Conservation (phyloP, 1,140 invertebrate genomes). For the Drosophila insularis region DNA sequence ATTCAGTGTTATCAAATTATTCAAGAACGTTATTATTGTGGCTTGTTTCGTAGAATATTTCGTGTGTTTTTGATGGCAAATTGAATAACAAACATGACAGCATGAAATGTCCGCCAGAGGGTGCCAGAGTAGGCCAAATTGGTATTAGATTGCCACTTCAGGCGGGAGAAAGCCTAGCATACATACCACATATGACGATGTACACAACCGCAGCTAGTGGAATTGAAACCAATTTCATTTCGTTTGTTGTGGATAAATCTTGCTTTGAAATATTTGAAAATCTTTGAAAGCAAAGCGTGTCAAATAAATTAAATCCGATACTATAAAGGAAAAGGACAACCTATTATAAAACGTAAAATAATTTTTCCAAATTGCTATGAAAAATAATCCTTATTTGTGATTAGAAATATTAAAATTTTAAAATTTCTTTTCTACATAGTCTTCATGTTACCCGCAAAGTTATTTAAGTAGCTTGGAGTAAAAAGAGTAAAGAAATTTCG, state of each 20-base stretch:
- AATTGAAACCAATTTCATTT: conserved; percentile 47
- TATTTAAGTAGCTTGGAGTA: not conserved
- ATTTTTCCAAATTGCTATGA: too few species aligned
- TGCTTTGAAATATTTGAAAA: conserved; percentile 39
- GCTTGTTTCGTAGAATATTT: conserved; percentile 61
- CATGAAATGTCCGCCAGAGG: conserved; percentile 29
- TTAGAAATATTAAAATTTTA: not conserved
- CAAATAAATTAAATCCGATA: too few species aligned
- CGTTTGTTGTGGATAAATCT: conserved; percentile 38
- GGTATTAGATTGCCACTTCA: conserved; percentile 71
- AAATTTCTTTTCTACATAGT: not conserved
- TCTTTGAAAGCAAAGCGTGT: conserved; percentile 1
- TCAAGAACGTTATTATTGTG: conserved; percentile 71
- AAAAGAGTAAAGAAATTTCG: not conserved
- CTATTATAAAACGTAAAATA: too few species aligned
- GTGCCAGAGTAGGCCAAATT: conserved; percentile 49
- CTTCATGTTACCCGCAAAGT: not conserved
- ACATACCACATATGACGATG: not conserved
- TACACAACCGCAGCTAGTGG: conserved; percentile 27
- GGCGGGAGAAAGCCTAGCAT: conserved; percentile 30
- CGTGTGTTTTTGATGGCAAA: conserved; percentile 68
- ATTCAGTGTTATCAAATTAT: conserved; percentile 69
- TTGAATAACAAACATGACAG: conserved; percentile 66
- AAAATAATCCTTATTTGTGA: not conserved
- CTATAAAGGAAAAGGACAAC: too few species aligned